Evolutionary conservation across 2,113 vertebrate species (phyloP), one percentile per base, ranked within the genome.

Genomic region (Eptesicus fuscus): DNA sequence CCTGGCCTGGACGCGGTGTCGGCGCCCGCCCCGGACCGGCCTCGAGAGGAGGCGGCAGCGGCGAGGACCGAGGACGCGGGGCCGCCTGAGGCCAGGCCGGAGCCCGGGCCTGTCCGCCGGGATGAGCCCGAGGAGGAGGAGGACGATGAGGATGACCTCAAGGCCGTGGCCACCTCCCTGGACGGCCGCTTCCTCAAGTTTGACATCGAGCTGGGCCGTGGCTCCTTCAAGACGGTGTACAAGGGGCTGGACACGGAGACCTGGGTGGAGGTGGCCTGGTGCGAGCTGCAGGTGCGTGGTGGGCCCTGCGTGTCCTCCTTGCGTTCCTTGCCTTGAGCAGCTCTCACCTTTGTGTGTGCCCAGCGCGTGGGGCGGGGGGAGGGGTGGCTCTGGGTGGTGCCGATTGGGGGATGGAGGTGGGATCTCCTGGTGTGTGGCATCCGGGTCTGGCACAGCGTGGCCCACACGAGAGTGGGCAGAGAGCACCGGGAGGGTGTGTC

Each of bases 181-280:
- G 98, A 99, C 7, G 99, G 99, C 79, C 99, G 99, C 87, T 99
- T 99, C 97, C 98, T 99, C n/a, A 99, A 99, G 98, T 99, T 99
- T 97, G 99, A 99, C 97, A 99, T 99, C 78, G 99, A 99, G 96
- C 98, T 99, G 70, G 99, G 99, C 9, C 98, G 99, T 67, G 99
- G 99, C 51, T 99, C 99, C 90, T 99, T 99, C 98, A 99, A 99
- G 98, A 99, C 99, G 0, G 99, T 99, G 96, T 99, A 99, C 94
- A 99, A 99, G 96, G 99, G 99, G 11, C 98, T 99, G 90, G 99
- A 99, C 98, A 99, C 99, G 0, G 99, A 99, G 90, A 99, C 99
- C 16, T 99, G 99, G 99, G 99, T 99, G 70, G 99, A 99, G 90
- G 99, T 99, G 35, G 99, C 99, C 0, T 99, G 99, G 99, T 99